Conservation (phyloP, 2,797 vertebrate genomes). For the Pogoniulus pusillus region DNA sequence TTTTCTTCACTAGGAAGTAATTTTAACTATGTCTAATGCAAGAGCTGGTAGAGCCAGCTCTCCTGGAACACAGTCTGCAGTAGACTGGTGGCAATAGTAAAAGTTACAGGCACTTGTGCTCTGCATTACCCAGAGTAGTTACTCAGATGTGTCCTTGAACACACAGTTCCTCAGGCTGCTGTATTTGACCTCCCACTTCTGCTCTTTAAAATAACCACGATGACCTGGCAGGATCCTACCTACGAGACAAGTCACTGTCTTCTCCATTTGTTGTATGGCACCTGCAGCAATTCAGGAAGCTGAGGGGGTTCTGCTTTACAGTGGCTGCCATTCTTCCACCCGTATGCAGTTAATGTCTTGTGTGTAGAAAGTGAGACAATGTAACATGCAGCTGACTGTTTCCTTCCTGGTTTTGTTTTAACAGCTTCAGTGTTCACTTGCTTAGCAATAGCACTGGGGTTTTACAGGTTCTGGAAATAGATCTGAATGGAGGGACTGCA, state of each 20-base stretch:
- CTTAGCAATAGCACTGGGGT: conserved; percentile 89
- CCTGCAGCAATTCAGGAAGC: background rate
- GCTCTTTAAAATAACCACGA: too few relatives aligned
- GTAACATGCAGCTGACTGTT: background rate
- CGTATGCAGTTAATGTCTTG: background rate
- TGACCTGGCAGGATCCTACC: fast-evolving
- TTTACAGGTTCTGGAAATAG: conserved; percentile 93
- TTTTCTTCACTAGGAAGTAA: background rate
- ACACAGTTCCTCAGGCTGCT: fast-evolving
- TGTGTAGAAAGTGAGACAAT: background rate
- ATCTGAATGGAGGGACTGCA: background rate
- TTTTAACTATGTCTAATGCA: background rate
- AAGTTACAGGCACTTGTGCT: background rate
- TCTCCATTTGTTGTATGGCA: background rate
- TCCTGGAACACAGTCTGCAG: background rate
- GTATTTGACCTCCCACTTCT: background rate
- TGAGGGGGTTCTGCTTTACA: background rate
- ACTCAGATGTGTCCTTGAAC: background rate
- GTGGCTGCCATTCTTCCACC: background rate
- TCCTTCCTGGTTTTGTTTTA: background rate
- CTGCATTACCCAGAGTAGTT: background rate
- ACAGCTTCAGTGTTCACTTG: conserved; percentile 91
- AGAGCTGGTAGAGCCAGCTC: background rate
- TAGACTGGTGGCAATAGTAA: background rate
- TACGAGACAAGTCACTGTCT: background rate